Evolutionary conservation across 2,888 invertebrate genomes (phyloP), one percentile per base, ranked within the genome.

Genomic region (Drosophila maculinotata): DNA sequence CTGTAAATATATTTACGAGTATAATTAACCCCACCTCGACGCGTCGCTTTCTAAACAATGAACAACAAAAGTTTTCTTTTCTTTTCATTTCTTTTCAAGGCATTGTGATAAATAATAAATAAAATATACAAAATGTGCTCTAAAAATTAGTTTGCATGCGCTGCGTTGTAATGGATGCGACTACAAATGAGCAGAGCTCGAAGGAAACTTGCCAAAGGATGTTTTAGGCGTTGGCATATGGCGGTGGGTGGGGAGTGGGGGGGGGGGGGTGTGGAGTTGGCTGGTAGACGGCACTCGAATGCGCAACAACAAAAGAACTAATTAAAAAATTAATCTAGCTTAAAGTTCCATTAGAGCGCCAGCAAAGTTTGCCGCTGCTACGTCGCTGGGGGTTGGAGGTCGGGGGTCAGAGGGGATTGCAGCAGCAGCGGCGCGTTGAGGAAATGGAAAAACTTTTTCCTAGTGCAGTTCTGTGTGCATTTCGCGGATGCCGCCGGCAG

Each of bases 291-390:
- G 71, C 79, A 85, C 81, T 81, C 71, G 71, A 87, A 71, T 82
- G 86, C 69, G 68, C 76, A 87, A 75, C 79, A 82, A 88, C 84
- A 89, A 89, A 86, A 80, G 77, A 89, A 85, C 84, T 88, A 88
- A 88, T 88, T 89, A 88, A 84, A 89, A 89, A 89, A 88, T 89
- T 89, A 89, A 88, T 89, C 87, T 85, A 83, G 79, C 83, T 74
- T 85, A 83, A 82, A 88, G 77, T 83, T 85, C 81, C 87, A 89
- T 88, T 88, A 87, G 76, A 76, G 80, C 78, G 76, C 76, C 58
- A 86, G 71, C 77, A 83, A 86, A 83, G 70, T 83, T 87, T 79
- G 62, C 28, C 39, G 53, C 52, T 42, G 56, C 45, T 60, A 17
- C 3, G 9, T 4, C 17, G 17, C 53, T 33, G 0, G 17, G 12